These are phyloP conservation scores for Eupithecia centaureata DNA, from an alignment of 2,888 invertebrate species.

Conservation along the genomic window DNA sequence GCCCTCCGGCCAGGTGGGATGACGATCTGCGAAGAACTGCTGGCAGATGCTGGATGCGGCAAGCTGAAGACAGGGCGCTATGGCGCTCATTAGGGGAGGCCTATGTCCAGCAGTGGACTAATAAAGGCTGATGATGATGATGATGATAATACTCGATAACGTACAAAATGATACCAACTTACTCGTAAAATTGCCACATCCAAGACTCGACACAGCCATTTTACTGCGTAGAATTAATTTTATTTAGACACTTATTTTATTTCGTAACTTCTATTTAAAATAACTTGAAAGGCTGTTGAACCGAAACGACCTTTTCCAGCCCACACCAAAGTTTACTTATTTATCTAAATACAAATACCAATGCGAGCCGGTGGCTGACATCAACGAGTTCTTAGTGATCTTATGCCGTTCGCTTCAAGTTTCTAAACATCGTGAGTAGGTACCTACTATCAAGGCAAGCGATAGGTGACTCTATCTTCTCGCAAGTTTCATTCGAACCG, in stretches of 20 bases:
- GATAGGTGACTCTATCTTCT: slow-evolving; percentile 68
- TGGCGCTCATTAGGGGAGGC: no score
- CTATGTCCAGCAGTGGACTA: no score
- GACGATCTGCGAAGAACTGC: no score
- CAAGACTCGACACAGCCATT: not conserved
- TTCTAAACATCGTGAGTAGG: slow-evolving; percentile 71
- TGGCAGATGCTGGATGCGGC: no score
- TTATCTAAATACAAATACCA: slow-evolving; percentile 41
- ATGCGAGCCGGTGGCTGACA: slow-evolving; percentile 59
- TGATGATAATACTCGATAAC: no score
- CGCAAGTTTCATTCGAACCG: slow-evolving; percentile 67
- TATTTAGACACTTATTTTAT: slow-evolving; percentile 8
- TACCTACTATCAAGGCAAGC: slow-evolving; percentile 56
- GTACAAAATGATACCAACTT: slow-evolving; percentile 2
- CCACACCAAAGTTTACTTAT: slow-evolving; percentile 41
- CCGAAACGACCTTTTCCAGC: slow-evolving; percentile 27
- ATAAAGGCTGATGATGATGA: no score
- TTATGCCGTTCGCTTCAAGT: slow-evolving; percentile 66
- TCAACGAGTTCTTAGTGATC: slow-evolving; percentile 64
- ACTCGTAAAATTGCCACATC: slow-evolving; percentile 9
- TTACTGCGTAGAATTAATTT: slow-evolving; percentile 10
- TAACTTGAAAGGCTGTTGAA: slow-evolving; percentile 28
- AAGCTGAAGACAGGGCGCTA: no score
- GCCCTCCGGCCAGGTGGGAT: no score
- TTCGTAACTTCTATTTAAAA: slow-evolving; percentile 7